Conservation (phyloP, 2,797 vertebrate genomes). For the Lacerta viridis region DNA sequence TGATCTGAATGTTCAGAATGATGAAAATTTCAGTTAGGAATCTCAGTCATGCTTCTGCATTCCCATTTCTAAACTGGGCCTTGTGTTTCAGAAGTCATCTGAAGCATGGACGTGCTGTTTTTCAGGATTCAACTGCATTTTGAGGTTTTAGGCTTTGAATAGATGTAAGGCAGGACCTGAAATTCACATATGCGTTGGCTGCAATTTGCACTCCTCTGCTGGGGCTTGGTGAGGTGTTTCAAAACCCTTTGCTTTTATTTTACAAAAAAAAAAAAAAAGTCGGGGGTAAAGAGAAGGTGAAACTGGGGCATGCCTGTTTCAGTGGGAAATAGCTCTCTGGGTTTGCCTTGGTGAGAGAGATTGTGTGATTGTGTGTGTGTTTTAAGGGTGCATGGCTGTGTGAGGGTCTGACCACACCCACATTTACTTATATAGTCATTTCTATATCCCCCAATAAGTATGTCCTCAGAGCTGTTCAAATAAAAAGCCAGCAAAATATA, state of each 20-base stretch:
- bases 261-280: too few relatives aligned
- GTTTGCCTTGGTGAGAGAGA: background rate
- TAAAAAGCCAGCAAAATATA: background rate
- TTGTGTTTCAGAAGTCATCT: background rate
- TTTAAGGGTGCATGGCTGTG: background rate
- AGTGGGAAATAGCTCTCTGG: background rate
- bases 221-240: too few relatives aligned
- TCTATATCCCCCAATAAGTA: background rate
- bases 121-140: too few relatives aligned
- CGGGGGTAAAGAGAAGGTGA: background rate
- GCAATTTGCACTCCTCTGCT: too few relatives aligned
- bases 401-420: background rate
- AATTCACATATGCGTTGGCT: too few relatives aligned
- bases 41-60: background rate
- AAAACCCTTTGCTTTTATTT: too few relatives aligned
- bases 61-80: background rate
- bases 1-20: background rate
- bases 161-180: too few relatives aligned
- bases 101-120: background rate
- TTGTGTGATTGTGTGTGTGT: background rate
- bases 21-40: background rate
- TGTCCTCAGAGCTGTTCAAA: background rate
- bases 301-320: background rate
- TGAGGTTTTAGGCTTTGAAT: too few relatives aligned
- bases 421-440: background rate